Conservation (phyloP, 2,888 invertebrate species). For the Phragmatobia fuliginosa region DNA sequence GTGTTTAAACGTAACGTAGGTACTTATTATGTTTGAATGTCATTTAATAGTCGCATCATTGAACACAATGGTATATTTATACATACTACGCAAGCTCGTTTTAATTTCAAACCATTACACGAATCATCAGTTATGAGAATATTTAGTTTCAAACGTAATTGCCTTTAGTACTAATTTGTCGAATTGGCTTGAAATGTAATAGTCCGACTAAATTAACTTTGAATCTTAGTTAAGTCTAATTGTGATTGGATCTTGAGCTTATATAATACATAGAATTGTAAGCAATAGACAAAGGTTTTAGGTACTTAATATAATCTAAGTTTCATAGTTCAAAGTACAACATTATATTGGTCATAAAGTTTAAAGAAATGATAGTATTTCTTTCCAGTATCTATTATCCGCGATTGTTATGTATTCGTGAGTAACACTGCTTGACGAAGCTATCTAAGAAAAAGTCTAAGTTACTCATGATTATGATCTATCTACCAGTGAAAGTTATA, state of each 20-base stretch:
- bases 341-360: too few species aligned
- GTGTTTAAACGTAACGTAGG: too few species aligned
- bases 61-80: background rate
- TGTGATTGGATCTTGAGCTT: constrained; percentile 16
- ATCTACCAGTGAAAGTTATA: too few species aligned
- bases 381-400: too few species aligned
- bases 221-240: constrained; percentile 11
- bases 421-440: too few species aligned
- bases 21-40: background rate
- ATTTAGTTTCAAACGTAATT: background rate
- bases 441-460: too few species aligned
- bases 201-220: constrained; percentile 11
- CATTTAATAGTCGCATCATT: background rate
- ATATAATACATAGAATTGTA: background rate
- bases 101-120: background rate
- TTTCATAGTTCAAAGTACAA: too few species aligned
- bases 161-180: background rate
- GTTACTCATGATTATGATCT: too few species aligned
- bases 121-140: background rate
- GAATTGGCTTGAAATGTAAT: background rate
- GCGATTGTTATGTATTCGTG: too few species aligned
- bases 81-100: background rate
- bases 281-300: background rate
- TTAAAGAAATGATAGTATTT: too few species aligned
- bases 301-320: background rate